Percentiles rank a stretch among this genome's conserved stretches.
Conservation (phyloP, 2,113 vertebrate species). For the Alethe castanea region DNA sequence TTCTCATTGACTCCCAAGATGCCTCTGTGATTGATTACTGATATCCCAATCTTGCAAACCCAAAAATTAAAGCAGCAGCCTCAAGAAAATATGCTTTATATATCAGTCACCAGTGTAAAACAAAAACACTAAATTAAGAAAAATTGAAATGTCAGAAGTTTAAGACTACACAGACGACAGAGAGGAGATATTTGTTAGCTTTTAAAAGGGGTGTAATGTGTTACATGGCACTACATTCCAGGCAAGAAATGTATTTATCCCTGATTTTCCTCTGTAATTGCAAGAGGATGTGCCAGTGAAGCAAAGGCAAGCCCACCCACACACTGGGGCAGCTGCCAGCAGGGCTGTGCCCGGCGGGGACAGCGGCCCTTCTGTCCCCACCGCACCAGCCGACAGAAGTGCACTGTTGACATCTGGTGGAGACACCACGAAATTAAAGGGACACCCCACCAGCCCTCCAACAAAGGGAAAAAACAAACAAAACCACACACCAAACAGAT, state of each 20-base stretch:
- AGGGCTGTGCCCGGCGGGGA: background rate
- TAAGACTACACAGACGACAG: background rate
- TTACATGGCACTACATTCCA: background rate
- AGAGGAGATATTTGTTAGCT: background rate
- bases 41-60: background rate
- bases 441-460: background rate
- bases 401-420: slow-evolving; percentile 62
- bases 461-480: background rate
- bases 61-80: background rate
- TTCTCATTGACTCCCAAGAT: background rate
- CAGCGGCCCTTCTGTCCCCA: background rate
- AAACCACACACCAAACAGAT: background rate
- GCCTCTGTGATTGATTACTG: background rate
- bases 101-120: background rate
- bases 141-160: background rate
- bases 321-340: background rate
- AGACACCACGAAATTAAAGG: background rate
- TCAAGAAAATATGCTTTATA: background rate
- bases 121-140: background rate
- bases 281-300: background rate
- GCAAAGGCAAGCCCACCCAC: background rate
- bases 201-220: background rate
- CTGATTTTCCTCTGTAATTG: background rate
- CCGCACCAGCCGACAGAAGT: accelerated
- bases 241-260: background rate